These are phyloP conservation scores for Notarius quadriscutis DNA, from an alignment of 2,113 vertebrate genomes.

Conservation along the genomic window DNA sequence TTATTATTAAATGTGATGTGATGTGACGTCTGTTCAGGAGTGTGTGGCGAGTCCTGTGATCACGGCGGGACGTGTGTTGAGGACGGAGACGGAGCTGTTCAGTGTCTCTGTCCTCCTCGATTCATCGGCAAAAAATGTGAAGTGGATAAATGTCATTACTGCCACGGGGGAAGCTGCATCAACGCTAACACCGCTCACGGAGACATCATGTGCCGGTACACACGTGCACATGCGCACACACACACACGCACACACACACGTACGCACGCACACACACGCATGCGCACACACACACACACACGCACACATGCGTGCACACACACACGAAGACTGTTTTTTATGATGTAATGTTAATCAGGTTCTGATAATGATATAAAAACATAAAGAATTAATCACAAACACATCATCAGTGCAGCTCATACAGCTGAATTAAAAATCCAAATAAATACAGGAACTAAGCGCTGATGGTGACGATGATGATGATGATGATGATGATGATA, in stretches of 20 bases:
- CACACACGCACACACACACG: neutral
- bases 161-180: slow-evolving; percentile 83
- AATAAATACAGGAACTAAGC: neutral
- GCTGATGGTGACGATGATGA: neutral
- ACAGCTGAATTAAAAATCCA: neutral
- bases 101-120: slow-evolving; percentile 82
- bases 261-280: neutral
- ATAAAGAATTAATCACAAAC: neutral
- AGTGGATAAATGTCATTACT: slow-evolving; percentile 86
- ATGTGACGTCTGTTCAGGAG: slow-evolving; percentile 67
- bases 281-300: too few relatives aligned
- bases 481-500: neutral
- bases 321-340: neutral
- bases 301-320: too few relatives aligned
- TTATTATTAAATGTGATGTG: neutral
- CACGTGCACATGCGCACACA: neutral
- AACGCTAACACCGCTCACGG: slow-evolving; percentile 73
- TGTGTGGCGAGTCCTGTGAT: slow-evolving; percentile 84
- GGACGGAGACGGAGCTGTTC: slow-evolving; percentile 69
- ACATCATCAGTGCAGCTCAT: neutral
- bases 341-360: neutral
- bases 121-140: slow-evolving; percentile 81
- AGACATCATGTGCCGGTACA: slow-evolving; percentile 85
- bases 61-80: slow-evolving; percentile 84
- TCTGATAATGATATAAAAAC: neutral